phyloP scores from a whole-genome alignment of 2,888 invertebrate genomes.

The Cenopis cana region DNA sequence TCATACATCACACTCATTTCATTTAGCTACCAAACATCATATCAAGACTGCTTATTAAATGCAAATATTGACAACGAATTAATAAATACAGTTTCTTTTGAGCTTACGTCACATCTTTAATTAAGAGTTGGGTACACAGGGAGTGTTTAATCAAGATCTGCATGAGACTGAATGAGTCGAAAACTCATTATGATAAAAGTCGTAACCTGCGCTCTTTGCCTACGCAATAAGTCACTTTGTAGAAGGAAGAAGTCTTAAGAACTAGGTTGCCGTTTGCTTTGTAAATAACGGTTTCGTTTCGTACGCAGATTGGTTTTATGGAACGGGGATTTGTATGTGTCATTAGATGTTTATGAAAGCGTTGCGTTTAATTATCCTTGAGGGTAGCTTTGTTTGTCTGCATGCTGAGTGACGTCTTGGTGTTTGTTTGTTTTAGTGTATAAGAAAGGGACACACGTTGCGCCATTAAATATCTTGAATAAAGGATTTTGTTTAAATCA shows the following conservation, averaged over 20 bases:
- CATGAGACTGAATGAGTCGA: constrained; percentile 76
- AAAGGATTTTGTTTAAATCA: too few species aligned
- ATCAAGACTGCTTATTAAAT: constrained; percentile 73
- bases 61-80: constrained; percentile 81
- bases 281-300: constrained; percentile 59
- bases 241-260: constrained; percentile 71
- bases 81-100: constrained; percentile 64
- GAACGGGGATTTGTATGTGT: constrained; percentile 27
- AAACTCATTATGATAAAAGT: constrained; percentile 45
- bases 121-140: constrained; percentile 46
- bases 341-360: constrained; percentile 32
- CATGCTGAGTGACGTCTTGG: background rate
- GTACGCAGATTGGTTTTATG: constrained; percentile 48
- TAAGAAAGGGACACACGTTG: too few species aligned
- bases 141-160: constrained; percentile 75
- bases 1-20: constrained; percentile 41
- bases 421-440: background rate
- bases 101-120: constrained; percentile 35
- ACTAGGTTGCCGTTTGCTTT: constrained; percentile 58
- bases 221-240: background rate
- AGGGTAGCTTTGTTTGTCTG: constrained; percentile 9
- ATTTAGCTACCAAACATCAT: constrained; percentile 52
- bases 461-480: too few species aligned
- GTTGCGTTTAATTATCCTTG: constrained; percentile 22
- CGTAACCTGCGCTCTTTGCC: background rate